These are phyloP conservation scores for Sebastes fasciatus DNA, from an alignment of 2,113 vertebrate species.

Conservation along the genomic window DNA sequence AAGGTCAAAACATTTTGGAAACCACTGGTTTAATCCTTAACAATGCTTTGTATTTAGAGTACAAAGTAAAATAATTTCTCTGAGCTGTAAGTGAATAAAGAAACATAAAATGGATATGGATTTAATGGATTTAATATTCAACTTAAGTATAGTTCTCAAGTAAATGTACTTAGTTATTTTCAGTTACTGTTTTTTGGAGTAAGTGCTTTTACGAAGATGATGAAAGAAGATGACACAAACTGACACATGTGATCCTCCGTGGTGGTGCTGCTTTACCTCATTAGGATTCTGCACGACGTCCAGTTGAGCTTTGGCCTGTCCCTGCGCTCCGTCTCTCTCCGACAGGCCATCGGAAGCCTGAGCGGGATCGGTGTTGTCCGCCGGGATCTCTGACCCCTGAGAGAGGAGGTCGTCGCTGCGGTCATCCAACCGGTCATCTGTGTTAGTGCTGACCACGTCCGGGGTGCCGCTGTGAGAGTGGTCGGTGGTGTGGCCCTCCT, in stretches of 20 bases:
- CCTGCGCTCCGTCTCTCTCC: slow-evolving; percentile 84
- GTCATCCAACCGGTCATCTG: slow-evolving; percentile 90
- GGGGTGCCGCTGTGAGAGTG: slow-evolving; percentile 93
- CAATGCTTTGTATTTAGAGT: background rate
- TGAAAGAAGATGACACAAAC: slow-evolving; percentile 6
- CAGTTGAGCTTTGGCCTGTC: slow-evolving; percentile 84
- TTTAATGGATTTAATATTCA: background rate
- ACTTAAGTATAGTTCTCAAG: background rate
- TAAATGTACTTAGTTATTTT: background rate
- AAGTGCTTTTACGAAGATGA: background rate
- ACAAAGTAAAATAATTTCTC: background rate
- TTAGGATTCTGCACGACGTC: slow-evolving; percentile 84
- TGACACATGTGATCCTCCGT: slow-evolving; percentile 29
- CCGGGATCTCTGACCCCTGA: slow-evolving; percentile 91
- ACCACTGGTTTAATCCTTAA: background rate
- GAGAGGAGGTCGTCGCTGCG: slow-evolving; percentile 91
- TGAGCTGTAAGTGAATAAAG: background rate
- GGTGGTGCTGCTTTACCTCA: slow-evolving; percentile 76
- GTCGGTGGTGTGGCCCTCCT: slow-evolving; percentile 93
- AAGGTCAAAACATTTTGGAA: background rate
- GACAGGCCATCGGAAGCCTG: slow-evolving; percentile 86
- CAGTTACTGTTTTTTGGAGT: background rate
- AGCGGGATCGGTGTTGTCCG: slow-evolving; percentile 87
- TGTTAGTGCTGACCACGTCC: slow-evolving; percentile 93
- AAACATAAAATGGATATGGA: background rate